Evolutionary conservation across 2,797 vertebrate genomes (phyloP).

Genomic region (Myotis planiceps): DNA sequence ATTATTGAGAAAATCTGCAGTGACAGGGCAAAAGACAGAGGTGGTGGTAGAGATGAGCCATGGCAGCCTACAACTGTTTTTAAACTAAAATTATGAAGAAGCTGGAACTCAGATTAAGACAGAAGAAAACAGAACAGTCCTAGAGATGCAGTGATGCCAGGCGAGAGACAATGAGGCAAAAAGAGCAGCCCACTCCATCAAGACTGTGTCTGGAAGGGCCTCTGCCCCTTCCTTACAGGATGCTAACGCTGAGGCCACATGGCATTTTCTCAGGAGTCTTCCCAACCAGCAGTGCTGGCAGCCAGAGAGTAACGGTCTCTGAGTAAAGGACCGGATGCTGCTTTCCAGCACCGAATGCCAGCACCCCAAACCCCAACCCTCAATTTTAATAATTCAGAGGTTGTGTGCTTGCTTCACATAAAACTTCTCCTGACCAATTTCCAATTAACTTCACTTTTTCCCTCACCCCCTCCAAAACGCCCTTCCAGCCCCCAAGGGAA

Average conservation of each 20-base stretch:
- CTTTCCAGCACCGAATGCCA: not conserved
- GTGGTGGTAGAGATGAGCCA: not conserved
- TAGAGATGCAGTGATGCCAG: not conserved
- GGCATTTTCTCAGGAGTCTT: not conserved
- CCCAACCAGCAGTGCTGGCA: not conserved
- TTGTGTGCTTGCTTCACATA: not conserved
- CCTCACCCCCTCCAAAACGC: not conserved
- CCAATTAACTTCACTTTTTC: not conserved
- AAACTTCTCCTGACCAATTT: not conserved
- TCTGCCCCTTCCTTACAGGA: not conserved
- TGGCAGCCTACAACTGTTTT: not conserved
- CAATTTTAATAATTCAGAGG: slow-evolving; percentile 3
- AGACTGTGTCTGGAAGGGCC: not conserved
- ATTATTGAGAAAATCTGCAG: not conserved
- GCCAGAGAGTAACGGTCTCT: not conserved
- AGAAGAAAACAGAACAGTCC: not conserved
- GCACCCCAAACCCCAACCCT: no score
- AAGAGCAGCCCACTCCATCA: not conserved
- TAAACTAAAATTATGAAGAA: slow-evolving; percentile 29
- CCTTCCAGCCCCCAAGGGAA: not conserved
- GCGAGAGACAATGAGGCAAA: not conserved
- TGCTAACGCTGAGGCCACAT: not conserved
- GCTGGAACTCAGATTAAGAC: not conserved
- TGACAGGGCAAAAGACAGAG: not conserved
- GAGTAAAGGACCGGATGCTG: not conserved